Evolutionary conservation across 2,888 invertebrate species (phyloP), one percentile per base, ranked within the genome.

Genomic region (Neoascia interrupta): DNA sequence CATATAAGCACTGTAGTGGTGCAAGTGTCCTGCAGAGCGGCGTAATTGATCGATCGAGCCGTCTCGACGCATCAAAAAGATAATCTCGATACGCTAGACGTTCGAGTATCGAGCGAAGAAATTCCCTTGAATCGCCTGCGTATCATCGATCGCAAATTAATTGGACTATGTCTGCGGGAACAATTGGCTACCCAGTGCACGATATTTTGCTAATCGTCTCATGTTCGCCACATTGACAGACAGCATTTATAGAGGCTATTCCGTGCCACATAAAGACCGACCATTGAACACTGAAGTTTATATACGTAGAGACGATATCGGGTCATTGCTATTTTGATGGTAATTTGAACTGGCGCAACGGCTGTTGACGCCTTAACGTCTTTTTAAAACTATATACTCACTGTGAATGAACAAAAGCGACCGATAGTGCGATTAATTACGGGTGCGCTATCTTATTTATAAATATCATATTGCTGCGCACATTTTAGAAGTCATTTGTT

Each of bases 251-350:
- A n/a, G n/a, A n/a, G n/a, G n/a, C n/a, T n/a, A n/a, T n/a, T n/a
- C n/a, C n/a, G n/a, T n/a, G n/a, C n/a, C n/a, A n/a, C n/a, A n/a
- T n/a, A n/a, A n/a, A n/a, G n/a, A n/a, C n/a, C n/a, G n/a, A n/a
- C n/a, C 36, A 28, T 45, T 54, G 54, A 54, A 49, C 64, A 79
- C 60, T 64, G 60, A 61, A n/a, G n/a, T n/a, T n/a, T n/a, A n/a
- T n/a, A n/a, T n/a, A n/a, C 54, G 60, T 73, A 68, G 47, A 53
- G 53, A 39, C 54, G 54, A 61, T 73, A 73, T 72, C 79, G 79
- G 73, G 73, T 79, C 79, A 79, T 68, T 79, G 79, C 66, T 76
- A 76, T 76, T 79, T 73, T 73, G 66, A 79, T 68, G 68, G 79
- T 73, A 73, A 79, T 68, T 73, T 51, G 73, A 79, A 73, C 73